Evolutionary conservation across 2,797 vertebrate genomes (phyloP).

Genomic region (Leucoraja ocellata): DNA sequence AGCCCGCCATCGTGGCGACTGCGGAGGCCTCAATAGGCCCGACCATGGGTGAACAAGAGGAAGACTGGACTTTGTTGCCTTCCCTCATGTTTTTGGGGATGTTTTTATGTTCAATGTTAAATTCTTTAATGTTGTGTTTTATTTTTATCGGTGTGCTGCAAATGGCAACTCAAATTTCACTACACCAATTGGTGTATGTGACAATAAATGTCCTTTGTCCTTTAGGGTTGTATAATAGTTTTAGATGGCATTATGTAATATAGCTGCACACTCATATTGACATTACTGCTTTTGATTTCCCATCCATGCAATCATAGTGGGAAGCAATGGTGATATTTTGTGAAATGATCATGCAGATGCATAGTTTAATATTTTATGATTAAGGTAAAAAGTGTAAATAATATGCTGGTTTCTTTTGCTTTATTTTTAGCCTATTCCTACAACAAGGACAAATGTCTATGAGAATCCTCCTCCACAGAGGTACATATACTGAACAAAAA

Average conservation of each 20-base stretch:
- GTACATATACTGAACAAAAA: neutral
- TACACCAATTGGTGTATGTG: no score
- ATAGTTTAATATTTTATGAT: neutral
- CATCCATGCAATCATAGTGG: neutral
- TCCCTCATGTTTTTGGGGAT: no score
- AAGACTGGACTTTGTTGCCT: no score
- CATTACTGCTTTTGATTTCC: neutral
- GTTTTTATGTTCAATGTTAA: no score
- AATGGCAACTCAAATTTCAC: no score
- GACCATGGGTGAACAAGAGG: no score
- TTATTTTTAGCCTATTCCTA: slow-evolving; percentile 6
- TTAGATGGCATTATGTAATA: neutral
- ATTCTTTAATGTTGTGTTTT: no score
- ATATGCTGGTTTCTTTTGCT: neutral
- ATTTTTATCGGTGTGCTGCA: no score
- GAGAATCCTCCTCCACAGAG: neutral
- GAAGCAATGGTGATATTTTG: neutral
- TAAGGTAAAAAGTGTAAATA: neutral
- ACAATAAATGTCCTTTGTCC: no score
- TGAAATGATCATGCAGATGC: neutral
- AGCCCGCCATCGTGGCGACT: no score
- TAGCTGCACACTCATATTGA: neutral
- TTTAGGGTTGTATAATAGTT: neutral
- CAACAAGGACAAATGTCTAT: neutral
- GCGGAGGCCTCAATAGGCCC: no score